A percentile compares a stretch with the other conserved stretches of the same genome.
These are phyloP conservation scores for Sarcoramphus papa DNA, from an alignment of 2,797 vertebrate species.

Conservation along the genomic window DNA sequence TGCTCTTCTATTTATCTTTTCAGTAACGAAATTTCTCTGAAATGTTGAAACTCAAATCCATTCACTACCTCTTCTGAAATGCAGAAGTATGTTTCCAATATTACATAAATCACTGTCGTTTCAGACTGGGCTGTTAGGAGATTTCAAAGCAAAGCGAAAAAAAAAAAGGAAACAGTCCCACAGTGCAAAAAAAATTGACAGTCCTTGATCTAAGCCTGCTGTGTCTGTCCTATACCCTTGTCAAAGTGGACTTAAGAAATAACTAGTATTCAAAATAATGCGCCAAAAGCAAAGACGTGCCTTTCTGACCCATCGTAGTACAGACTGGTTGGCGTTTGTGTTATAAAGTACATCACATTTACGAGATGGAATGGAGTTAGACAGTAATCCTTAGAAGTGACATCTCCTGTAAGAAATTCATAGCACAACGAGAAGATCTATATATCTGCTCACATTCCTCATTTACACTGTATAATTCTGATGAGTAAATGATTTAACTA, in stretches of 20 bases:
- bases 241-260: not conserved
- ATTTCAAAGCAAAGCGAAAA: not conserved
- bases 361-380: not conserved
- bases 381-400: not conserved
- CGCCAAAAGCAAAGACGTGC: not conserved
- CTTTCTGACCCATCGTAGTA: not conserved
- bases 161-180: not conserved
- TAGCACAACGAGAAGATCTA: not conserved
- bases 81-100: not conserved
- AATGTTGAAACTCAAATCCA: not conserved
- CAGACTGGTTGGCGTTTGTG: not conserved
- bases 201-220: not conserved
- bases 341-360: not conserved
- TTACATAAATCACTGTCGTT: not conserved
- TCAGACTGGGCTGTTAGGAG: not conserved
- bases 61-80: conserved; percentile 15
- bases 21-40: not conserved
- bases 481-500: not conserved
- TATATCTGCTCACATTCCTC: not conserved
- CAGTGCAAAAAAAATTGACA: not conserved
- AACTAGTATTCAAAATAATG: not conserved
- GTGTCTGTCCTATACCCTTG: not conserved
- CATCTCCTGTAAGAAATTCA: not conserved
- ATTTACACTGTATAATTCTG: not conserved
- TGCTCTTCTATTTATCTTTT: not conserved